Evolutionary conservation across 2,888 invertebrate genomes (phyloP).

Genomic region (Mylabris sibirica): DNA sequence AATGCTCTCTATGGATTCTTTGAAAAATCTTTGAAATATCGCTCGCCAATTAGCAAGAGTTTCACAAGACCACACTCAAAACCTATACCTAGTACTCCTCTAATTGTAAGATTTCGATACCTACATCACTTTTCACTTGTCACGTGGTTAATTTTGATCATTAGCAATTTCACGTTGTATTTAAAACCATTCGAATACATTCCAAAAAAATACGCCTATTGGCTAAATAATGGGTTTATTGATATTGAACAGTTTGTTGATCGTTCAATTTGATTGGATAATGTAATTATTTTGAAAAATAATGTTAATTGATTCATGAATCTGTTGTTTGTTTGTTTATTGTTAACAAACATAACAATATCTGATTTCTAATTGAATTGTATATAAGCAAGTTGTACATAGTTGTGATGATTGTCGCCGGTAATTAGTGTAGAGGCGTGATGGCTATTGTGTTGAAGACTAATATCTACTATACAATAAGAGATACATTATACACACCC

Average conservation of each 20-base stretch:
- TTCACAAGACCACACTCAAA: too few relatives aligned
- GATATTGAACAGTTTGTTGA: not conserved
- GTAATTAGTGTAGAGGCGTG: constrained; percentile 36
- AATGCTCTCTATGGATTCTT: too few relatives aligned
- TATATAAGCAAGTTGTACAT: constrained; percentile 26
- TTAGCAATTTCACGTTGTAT: too few relatives aligned
- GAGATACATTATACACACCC: constrained; percentile 32
- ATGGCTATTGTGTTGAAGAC: constrained; percentile 30
- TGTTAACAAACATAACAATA: constrained; percentile 31
- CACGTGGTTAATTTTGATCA: too few relatives aligned
- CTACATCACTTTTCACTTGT: too few relatives aligned
- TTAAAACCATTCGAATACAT: too few relatives aligned
- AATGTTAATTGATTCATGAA: constrained; percentile 2
- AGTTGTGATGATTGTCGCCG: constrained; percentile 32
- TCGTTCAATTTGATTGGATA: not conserved
- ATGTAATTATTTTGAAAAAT: not conserved
- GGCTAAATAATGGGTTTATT: not conserved
- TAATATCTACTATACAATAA: constrained; percentile 33
- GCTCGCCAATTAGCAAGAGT: too few relatives aligned
- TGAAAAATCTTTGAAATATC: too few relatives aligned
- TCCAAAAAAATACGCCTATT: too few relatives aligned
- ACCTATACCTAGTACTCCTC: too few relatives aligned
- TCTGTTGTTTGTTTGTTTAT: constrained; percentile 12
- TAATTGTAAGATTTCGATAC: too few relatives aligned
- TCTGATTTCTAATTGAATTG: constrained; percentile 34